Percentiles rank a stretch among this genome's conserved stretches.
phyloP scores from a whole-genome alignment of 1,140 invertebrate species.

The Berghia stephanieae region DNA sequence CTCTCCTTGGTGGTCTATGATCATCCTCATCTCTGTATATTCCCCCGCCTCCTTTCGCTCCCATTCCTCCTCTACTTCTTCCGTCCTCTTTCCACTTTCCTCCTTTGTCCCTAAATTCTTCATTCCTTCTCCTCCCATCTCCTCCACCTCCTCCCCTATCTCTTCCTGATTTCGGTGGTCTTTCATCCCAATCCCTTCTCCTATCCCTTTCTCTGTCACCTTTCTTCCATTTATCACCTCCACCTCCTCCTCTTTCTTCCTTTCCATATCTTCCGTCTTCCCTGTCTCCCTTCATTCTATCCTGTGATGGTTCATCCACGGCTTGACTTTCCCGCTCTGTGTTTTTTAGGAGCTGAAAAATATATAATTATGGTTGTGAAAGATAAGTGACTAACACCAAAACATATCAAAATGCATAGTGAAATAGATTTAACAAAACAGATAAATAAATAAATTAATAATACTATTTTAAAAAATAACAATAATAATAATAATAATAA shows the following conservation, averaged over 20 bases:
- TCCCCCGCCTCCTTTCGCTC: too few relatives aligned
- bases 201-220: conserved; percentile 1
- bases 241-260: not conserved
- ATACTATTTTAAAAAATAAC: too few relatives aligned
- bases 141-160: not conserved
- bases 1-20: conserved; percentile 4
- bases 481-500: too few relatives aligned
- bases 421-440: too few relatives aligned
- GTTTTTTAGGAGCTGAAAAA: conserved; percentile 11
- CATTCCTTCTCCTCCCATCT: conserved; percentile 5
- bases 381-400: not conserved
- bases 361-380: not conserved
- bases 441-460: too few relatives aligned
- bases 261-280: not conserved
- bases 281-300: not conserved
- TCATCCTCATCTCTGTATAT: not conserved
- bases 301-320: not conserved
- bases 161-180: not conserved
- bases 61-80: too few relatives aligned
- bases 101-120: conserved; percentile 1
- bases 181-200: too few relatives aligned
- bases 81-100: not conserved
- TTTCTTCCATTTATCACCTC: not conserved
- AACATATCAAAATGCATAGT: too few relatives aligned
- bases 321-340: not conserved